These are phyloP conservation scores for Suricata suricatta DNA, from an alignment of 2,113 vertebrate species.

Conservation along the genomic window DNA sequence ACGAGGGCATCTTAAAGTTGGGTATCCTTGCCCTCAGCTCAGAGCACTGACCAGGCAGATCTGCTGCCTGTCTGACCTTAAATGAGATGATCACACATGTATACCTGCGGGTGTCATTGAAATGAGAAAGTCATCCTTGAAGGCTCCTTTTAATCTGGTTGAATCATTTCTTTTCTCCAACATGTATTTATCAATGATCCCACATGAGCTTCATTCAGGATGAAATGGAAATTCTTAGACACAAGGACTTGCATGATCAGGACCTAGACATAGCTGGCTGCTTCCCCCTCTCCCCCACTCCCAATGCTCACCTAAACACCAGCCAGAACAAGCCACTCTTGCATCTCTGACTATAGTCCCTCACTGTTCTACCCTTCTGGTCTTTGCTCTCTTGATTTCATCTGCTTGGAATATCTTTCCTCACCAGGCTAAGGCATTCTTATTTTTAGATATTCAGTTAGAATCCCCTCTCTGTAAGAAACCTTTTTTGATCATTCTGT, in stretches of 20 bases:
- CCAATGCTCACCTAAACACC: not conserved
- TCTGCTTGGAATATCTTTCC: not conserved
- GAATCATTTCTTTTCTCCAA: not conserved
- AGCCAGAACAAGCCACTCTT: not conserved
- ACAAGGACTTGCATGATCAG: not conserved
- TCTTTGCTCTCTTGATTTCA: not conserved
- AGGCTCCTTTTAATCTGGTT: not conserved
- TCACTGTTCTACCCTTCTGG: not conserved
- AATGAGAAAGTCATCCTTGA: not conserved
- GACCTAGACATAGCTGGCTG: not conserved
- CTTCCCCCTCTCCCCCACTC: not conserved
- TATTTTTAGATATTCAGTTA: not conserved
- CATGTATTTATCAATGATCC: not conserved
- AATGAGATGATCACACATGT: not conserved
- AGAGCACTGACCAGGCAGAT: not conserved
- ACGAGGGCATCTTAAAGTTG: not conserved
- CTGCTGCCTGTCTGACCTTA: not conserved
- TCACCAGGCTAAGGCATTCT: not conserved
- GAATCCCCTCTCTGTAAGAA: not conserved
- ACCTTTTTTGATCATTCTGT: not conserved
- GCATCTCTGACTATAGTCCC: not conserved
- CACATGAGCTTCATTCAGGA: not conserved
- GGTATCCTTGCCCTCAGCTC: not conserved
- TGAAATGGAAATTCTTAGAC: slow-evolving; percentile 2
- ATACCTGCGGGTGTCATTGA: not conserved